Evolutionary conservation across 2,888 invertebrate genomes (phyloP).

Genomic region (Chaitophorus viminalis): DNA sequence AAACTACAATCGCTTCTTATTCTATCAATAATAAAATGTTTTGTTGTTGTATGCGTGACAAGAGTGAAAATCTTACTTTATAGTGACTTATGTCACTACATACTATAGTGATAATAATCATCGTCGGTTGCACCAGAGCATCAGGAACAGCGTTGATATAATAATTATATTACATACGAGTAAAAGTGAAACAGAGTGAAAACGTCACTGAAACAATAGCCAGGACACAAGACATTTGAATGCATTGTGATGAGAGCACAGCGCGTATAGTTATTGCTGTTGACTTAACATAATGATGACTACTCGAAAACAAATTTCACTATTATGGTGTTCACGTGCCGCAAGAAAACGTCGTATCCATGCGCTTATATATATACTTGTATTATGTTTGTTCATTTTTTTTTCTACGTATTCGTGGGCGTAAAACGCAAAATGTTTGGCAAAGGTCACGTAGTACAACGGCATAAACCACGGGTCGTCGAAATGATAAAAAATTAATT

Average conservation of each 20-base stretch:
- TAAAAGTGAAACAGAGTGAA: conserved; percentile 19
- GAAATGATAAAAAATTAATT: no score
- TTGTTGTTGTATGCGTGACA: not conserved
- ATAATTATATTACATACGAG: conserved; percentile 3
- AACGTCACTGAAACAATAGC: conserved; percentile 6
- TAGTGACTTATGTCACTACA: conserved; percentile 8
- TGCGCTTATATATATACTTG: not conserved
- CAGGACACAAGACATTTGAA: not conserved
- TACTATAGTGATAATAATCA: not conserved
- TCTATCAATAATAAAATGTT: no score
- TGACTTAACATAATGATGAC: not conserved
- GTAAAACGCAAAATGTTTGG: no score
- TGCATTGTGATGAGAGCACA: not conserved
- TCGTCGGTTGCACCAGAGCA: not conserved
- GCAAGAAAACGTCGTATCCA: not conserved
- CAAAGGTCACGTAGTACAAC: no score
- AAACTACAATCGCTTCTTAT: no score
- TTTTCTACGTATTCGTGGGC: not conserved
- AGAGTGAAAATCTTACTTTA: not conserved
- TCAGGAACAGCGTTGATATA: not conserved
- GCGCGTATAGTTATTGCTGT: not conserved
- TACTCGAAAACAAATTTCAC: not conserved
- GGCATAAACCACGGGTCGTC: no score
- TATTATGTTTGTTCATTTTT: not conserved
- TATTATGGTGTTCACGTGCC: not conserved